phyloP scores from a whole-genome alignment of 1,140 invertebrate species.

The Bilobella aurantiaca region DNA sequence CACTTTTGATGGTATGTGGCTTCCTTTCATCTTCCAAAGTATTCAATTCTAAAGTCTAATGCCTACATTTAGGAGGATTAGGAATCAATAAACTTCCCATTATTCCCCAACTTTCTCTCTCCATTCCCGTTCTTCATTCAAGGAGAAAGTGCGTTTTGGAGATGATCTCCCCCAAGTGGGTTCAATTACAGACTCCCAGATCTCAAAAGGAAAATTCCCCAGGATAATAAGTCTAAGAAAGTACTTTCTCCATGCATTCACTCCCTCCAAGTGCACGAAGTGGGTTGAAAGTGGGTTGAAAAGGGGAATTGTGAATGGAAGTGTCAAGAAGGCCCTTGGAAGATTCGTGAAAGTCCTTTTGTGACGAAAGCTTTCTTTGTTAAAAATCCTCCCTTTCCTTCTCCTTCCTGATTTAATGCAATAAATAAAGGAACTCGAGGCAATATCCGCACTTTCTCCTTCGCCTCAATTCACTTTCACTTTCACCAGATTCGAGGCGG shows the following conservation, averaged over 20 bases:
- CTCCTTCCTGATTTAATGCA: conserved; percentile 2
- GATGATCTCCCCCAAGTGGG: background rate
- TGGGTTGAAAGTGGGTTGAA: background rate
- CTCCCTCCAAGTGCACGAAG: no score
- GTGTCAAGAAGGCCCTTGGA: background rate
- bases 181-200: background rate
- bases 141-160: background rate
- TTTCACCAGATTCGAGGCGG: background rate
- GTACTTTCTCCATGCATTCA: background rate
- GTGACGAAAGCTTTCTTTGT: background rate
- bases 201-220: conserved; percentile 4
- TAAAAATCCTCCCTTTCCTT: background rate
- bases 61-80: no score
- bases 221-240: background rate
- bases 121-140: background rate
- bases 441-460: conserved; percentile 17
- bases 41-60: no score
- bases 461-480: background rate
- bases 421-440: conserved; percentile 9
- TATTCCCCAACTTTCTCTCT: no score
- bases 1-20: no score
- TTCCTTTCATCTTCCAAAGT: no score
- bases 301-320: background rate
- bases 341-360: background rate
- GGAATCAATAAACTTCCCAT: background rate